Percentiles rank a stretch among this genome's conserved stretches.
Conservation (phyloP, 2,888 invertebrate species). For the Poecilus cupreus region DNA sequence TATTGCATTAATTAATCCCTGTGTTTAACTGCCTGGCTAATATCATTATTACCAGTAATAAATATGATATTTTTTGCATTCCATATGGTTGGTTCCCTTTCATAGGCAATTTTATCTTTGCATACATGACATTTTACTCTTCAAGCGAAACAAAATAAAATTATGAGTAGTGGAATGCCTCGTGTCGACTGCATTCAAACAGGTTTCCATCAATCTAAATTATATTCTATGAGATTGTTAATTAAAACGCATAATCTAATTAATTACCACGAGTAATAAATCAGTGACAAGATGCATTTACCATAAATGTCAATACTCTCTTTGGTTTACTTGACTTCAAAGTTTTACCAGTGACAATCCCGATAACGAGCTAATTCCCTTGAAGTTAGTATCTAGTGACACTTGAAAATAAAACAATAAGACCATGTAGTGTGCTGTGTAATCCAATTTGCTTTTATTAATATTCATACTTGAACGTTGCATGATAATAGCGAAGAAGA, state of each 20-base stretch:
- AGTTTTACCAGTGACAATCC: constrained; percentile 26
- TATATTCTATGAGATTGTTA: constrained; percentile 54
- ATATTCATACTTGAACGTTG: constrained; percentile 46
- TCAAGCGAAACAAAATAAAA: not conserved
- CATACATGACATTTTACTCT: not conserved
- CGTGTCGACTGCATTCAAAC: constrained; percentile 29
- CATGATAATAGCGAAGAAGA: constrained; percentile 51
- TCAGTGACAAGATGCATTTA: constrained; percentile 52
- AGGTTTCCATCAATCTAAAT: constrained; percentile 56
- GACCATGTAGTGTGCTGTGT: constrained; percentile 38
- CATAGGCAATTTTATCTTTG: not conserved
- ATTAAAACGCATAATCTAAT: constrained; percentile 58
- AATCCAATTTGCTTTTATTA: constrained; percentile 58
- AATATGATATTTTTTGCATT: not conserved
- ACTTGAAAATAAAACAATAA: constrained; percentile 46
- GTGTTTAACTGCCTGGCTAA: not conserved
- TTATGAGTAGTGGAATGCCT: not conserved
- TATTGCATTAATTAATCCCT: not conserved
- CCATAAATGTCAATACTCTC: constrained; percentile 53
- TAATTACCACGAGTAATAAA: constrained; percentile 52
- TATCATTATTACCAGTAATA: constrained; percentile 2
- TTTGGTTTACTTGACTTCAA: not conserved
- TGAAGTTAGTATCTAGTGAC: constrained; percentile 28
- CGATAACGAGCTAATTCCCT: constrained; percentile 25
- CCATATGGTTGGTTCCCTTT: not conserved